A percentile compares a stretch with the other conserved stretches of the same genome.
phyloP scores from a whole-genome alignment of 2,797 vertebrate species.

The Fundulus diaphanus region DNA sequence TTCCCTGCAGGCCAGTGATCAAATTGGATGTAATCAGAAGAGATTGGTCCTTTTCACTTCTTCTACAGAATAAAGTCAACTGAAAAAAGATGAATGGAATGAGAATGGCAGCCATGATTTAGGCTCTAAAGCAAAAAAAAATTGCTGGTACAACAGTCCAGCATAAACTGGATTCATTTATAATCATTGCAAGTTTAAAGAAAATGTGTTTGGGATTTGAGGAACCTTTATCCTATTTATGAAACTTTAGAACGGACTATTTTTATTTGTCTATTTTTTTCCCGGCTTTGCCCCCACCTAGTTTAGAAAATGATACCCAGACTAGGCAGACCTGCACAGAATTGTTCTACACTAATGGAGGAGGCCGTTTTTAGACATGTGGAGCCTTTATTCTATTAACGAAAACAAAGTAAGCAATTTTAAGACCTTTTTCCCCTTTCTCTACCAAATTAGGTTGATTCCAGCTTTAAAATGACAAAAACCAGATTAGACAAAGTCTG shows the following conservation, averaged over 20 bases:
- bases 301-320: no score
- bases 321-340: no score
- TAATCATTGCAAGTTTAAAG: neutral
- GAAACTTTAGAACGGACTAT: neutral
- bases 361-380: no score
- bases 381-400: no score
- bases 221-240: neutral
- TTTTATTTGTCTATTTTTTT: neutral
- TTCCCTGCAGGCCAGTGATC: constrained; percentile 21
- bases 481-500: neutral
- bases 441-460: neutral
- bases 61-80: neutral
- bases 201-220: neutral
- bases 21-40: constrained; percentile 9
- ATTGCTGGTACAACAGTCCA: neutral
- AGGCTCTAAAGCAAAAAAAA: neutral
- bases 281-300: no score
- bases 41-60: neutral
- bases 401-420: no score
- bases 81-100: neutral
- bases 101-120: neutral
- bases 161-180: neutral
- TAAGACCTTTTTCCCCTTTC: no score
- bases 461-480: neutral
- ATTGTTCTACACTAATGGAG: no score